Base-by-base conservation (phyloP, 2,888 invertebrate genomes). In the Dicycla oo region DNA sequence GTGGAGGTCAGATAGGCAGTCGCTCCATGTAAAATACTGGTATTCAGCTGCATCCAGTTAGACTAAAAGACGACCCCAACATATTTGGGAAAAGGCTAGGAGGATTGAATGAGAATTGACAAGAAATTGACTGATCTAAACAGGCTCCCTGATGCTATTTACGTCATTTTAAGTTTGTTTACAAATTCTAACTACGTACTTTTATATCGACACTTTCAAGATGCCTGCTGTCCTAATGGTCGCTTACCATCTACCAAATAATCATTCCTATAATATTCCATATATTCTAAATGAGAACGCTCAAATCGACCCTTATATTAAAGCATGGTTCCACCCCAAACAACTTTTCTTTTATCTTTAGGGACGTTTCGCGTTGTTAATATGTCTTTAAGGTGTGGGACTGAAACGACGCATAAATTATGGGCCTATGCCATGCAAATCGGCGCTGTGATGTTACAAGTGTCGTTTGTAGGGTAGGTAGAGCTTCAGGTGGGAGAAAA, bases 271-370 rank as follows among this genome's bases (percentile, higher is more conserved):
- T 2, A 26, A 40, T 54, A 40, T 54, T 73, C 2, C 0, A 2
- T 20, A 40, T 5, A n/a, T 0, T 5, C n/a, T 26, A 47, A 77
- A 77, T 61, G n/a, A 66, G n/a, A 57, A 58, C 43, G 23, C 45
- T 66, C 15, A 49, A 56, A 38, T 34, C 53, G 61, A 38, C 67
- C 51, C 80, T 73, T 51, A 73, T 75, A 70, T 71, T 61, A 69
- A 77, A 51, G 67, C 64, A 73, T 73, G 57, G 61, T 78, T 74
- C 58, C 51, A n/a, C 40, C 45, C 60, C 61, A 13, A 57, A 64
- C 60, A 61, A 60, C 43, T 61, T 74, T 78, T 74, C 75, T 85
- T 85, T 84, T 78, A 82, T 80, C 80, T 72, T 57, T n/a, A 20
- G 69, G 47, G 6, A 66, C 62, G 40, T 54, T 38, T 56, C 56